These are phyloP conservation scores for Anastrepha obliqua DNA, from an alignment of 1,140 invertebrate genomes.

Conservation along the genomic window DNA sequence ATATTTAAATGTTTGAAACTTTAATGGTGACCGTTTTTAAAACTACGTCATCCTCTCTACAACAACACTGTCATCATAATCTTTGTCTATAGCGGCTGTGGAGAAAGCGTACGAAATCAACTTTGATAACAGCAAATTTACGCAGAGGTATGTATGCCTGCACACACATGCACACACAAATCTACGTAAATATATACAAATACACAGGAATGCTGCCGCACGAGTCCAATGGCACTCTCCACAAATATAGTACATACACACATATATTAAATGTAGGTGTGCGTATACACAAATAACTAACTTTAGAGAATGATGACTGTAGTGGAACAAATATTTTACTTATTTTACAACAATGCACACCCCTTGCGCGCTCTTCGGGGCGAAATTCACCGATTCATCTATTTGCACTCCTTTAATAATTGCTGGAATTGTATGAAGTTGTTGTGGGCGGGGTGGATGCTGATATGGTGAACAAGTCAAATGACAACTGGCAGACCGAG, in stretches of 20 bases:
- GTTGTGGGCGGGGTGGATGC: conserved; percentile 9
- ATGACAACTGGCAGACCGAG: conserved; percentile 61
- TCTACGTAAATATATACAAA: neutral
- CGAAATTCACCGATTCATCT: conserved; percentile 36
- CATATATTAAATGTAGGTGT: neutral
- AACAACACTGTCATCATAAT: neutral
- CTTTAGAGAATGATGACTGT: conserved; percentile 9
- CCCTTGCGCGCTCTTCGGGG: neutral
- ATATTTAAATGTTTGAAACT: conserved; percentile 36
- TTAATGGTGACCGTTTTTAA: neutral
- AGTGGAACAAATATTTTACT: conserved; percentile 30
- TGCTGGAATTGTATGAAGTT: conserved; percentile 22
- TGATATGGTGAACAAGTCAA: neutral
- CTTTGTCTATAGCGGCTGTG: neutral
- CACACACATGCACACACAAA: too few species aligned
- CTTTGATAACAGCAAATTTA: neutral
- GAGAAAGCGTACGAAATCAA: neutral
- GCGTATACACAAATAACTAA: conserved; percentile 27
- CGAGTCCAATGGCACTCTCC: neutral
- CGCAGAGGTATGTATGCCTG: neutral
- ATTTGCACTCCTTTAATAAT: conserved; percentile 16
- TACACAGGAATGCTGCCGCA: too few species aligned
- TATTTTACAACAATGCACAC: neutral
- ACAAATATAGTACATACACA: neutral
- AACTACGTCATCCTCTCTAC: neutral